A percentile compares a stretch with the other conserved stretches of the same genome.
These are phyloP conservation scores for Adelges cooleyi DNA, from an alignment of 1,140 invertebrate genomes.

Conservation along the genomic window DNA sequence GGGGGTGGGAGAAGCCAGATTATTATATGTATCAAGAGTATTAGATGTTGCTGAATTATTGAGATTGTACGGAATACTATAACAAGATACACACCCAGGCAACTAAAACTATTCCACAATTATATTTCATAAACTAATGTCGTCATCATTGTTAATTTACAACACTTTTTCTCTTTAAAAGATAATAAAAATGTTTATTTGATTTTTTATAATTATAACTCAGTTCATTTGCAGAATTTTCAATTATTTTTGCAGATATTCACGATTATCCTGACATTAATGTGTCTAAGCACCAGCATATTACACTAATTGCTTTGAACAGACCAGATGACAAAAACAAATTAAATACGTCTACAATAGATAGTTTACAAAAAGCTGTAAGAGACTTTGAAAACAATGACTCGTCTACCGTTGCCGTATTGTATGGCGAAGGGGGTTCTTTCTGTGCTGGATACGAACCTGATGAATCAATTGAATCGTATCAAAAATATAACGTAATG, in stretches of 20 bases:
- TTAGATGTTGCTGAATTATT: too few relatives aligned
- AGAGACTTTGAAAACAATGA: constrained; percentile 45
- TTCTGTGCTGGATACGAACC: constrained; percentile 67
- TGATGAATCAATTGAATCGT: constrained; percentile 44
- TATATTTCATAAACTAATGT: neutral
- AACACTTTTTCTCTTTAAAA: neutral
- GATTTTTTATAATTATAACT: neutral
- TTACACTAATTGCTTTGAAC: constrained; percentile 67
- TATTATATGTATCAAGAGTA: too few relatives aligned
- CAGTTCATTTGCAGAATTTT: too few relatives aligned
- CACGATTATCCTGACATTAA: neutral
- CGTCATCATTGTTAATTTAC: neutral
- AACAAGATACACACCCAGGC: too few relatives aligned
- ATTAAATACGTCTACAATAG: constrained; percentile 53
- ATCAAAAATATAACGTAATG: constrained; percentile 23
- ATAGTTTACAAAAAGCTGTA: constrained; percentile 38
- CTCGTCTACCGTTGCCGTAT: constrained; percentile 53
- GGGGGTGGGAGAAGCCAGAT: too few relatives aligned
- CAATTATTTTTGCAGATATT: constrained; percentile 3
- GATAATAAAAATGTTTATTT: too few relatives aligned
- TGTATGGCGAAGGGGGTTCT: constrained; percentile 77
- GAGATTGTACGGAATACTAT: too few relatives aligned
- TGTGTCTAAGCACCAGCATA: constrained; percentile 31
- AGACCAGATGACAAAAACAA: constrained; percentile 69
- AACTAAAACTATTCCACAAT: too few relatives aligned